These are phyloP conservation scores for Calcarius lapponicus DNA, from an alignment of 2,797 vertebrate species.

Conservation along the genomic window DNA sequence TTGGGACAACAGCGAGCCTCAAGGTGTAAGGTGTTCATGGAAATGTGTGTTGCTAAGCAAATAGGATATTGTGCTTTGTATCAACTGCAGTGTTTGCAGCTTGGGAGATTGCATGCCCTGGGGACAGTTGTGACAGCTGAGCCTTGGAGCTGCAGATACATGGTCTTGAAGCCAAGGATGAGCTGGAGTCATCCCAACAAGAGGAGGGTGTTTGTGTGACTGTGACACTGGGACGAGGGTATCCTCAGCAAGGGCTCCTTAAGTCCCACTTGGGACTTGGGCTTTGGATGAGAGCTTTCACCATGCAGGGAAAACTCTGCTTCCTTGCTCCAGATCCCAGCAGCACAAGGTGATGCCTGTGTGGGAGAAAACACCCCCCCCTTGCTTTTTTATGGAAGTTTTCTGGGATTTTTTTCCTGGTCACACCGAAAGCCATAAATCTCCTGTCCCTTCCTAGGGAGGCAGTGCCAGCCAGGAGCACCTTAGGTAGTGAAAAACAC, in stretches of 20 bases:
- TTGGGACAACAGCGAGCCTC: background rate
- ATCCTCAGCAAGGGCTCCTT: background rate
- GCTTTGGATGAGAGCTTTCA: background rate
- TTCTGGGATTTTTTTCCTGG: background rate
- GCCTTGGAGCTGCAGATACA: background rate
- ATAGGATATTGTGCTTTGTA: background rate
- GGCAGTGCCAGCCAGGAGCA: background rate
- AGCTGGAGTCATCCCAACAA: background rate
- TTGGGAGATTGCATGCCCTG: background rate
- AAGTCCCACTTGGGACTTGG: background rate
- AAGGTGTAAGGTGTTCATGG: background rate
- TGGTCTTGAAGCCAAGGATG: background rate
- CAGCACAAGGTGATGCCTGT: background rate
- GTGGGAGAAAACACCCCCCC: background rate
- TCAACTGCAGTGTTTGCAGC: background rate
- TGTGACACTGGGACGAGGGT: background rate
- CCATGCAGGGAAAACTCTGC: background rate
- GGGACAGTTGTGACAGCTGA: background rate
- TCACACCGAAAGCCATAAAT: background rate
- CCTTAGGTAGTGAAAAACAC: background rate
- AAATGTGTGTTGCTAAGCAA: constrained; percentile 32
- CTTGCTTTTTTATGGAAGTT: background rate
- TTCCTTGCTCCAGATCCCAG: background rate
- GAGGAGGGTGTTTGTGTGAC: background rate
- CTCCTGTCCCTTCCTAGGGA: background rate